phyloP scores from a whole-genome alignment of 2,113 vertebrate species.

The Microcebus tavaratra region DNA sequence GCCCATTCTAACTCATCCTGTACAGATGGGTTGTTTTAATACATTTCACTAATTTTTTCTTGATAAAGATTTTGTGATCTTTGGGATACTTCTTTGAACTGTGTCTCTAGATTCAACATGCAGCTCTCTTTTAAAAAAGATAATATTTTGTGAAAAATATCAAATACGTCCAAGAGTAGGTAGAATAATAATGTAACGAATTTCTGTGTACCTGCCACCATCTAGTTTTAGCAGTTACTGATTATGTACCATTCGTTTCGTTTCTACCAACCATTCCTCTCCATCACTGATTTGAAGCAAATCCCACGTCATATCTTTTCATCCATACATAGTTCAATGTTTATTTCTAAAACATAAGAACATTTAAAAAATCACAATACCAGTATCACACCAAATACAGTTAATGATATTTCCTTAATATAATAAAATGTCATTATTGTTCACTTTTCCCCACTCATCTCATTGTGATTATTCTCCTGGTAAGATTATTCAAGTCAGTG shows the following conservation, averaged over 20 bases:
- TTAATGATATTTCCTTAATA: background rate
- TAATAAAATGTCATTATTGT: background rate
- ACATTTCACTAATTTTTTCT: background rate
- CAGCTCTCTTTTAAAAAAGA: background rate
- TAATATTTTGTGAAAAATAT: background rate
- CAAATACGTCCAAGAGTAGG: background rate
- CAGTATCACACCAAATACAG: background rate
- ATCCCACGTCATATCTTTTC: background rate
- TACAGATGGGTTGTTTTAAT: background rate
- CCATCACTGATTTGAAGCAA: background rate
- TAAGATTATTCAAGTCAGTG: background rate
- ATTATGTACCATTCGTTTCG: background rate
- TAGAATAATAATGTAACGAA: background rate
- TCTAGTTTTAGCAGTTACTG: background rate
- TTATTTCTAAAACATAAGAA: conserved; percentile 12
- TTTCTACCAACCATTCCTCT: background rate
- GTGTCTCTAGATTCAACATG: background rate
- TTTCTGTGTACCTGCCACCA: background rate
- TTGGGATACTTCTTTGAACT: conserved; percentile 2
- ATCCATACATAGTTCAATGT: background rate
- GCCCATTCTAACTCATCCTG: background rate
- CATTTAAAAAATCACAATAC: background rate
- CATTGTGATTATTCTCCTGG: background rate
- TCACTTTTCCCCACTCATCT: background rate
- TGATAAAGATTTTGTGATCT: conserved; percentile 3